Evolutionary conservation across 2,113 vertebrate genomes (phyloP).

Genomic region (Vimba vimba): DNA sequence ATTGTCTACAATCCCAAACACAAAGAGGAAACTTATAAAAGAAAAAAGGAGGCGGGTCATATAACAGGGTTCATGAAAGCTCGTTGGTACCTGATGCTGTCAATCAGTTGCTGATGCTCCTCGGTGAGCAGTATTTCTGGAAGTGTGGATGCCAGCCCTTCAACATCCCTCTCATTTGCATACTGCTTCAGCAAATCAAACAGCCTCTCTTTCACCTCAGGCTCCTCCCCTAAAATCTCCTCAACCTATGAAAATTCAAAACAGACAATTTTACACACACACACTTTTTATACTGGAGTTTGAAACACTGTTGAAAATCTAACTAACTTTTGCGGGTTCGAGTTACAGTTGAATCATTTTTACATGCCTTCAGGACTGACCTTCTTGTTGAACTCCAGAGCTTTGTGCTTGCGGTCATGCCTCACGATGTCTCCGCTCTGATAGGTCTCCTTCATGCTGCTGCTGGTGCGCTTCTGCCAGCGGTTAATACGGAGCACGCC

Average conservation of each 20-base stretch:
- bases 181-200: conserved; percentile 89
- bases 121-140: conserved; percentile 83
- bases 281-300: background rate
- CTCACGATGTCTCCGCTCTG: conserved; percentile 74
- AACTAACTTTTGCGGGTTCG: background rate
- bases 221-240: conserved; percentile 85
- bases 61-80: background rate
- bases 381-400: conserved; percentile 90
- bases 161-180: conserved; percentile 85
- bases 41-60: background rate
- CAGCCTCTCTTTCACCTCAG: conserved; percentile 86
- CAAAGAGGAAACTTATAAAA: background rate
- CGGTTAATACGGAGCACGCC: conserved; percentile 83
- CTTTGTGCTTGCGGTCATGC: conserved; percentile 86
- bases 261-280: background rate
- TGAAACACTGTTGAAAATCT: background rate
- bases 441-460: conserved; percentile 79
- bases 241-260: conserved; percentile 80
- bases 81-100: conserved; percentile 88
- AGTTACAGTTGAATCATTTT: background rate
- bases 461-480: conserved; percentile 72
- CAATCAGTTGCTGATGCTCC: conserved; percentile 86
- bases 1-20: background rate
- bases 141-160: conserved; percentile 84
- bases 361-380: conserved; percentile 65